Base-by-base conservation (phyloP, 1,140 invertebrate species). In the Drosophila gunungcola region DNA sequence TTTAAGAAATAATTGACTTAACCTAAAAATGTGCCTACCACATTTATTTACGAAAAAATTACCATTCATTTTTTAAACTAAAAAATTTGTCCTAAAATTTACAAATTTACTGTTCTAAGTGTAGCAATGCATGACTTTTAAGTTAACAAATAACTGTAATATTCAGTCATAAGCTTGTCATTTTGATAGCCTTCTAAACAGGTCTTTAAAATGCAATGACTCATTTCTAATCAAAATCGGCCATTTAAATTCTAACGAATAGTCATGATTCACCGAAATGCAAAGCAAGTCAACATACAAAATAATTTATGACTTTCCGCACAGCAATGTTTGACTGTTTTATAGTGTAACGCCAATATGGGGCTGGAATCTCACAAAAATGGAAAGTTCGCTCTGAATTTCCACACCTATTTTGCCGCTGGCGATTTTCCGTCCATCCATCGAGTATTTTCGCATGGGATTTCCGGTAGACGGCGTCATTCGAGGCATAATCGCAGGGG, bases 351-450 rank as follows among this genome's bases (percentile, higher is more conserved):
- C 42, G 29, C 51, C 6, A 9, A 29, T 54, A 46, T 65, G 16
- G 16, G 16, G 16, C 16, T 38, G 6, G 3, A 46, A 55, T 39
- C 36, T 32, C 49, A 41, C 29, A 48, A 41, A 58, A 34, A 32
- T 39, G 34, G 25, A 38, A 55, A 34, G 36, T 13, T 38, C 16
- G 39, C 29, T 16, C 2, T 11, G 13, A 42, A 55, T 21, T 39
- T 51, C 64, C 64, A 56, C 64, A 70, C 67, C 67, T 70, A 70
- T 69, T 70, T 70, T 13, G 36, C 67, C 64, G 51, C 64, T 69
- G 67, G 67, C 43, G 51, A 54, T 70, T 70, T 68, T 69, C 36
- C 51, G 64, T 36, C n/a, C 63, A 39, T 16, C 49, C 62, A 27
- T 41, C 45, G 62, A 16, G 21, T 11, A 45, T 27, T 56, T 56